Percentiles rank a stretch among this genome's conserved stretches.
These are phyloP conservation scores for Helobdella robusta DNA, from an alignment of 2,888 invertebrate species.

Conservation along the genomic window DNA sequence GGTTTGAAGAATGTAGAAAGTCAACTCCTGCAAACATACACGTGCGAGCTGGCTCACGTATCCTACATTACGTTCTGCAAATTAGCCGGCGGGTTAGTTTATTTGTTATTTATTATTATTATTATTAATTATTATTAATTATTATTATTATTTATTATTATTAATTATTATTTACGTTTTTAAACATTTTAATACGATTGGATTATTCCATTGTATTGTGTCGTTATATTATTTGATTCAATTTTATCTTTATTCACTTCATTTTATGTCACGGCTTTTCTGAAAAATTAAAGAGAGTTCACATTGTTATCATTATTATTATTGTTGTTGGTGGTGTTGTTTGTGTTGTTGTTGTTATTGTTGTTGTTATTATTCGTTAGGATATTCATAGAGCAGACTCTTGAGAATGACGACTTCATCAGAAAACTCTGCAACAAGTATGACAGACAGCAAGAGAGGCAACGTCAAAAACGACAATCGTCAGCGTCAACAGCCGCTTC, in stretches of 20 bases:
- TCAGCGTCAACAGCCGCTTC: background rate
- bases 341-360: too few relatives aligned
- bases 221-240: background rate
- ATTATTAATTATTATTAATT: background rate
- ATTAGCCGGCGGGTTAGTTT: slow-evolving; percentile 49
- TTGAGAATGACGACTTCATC: slow-evolving; percentile 64
- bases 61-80: slow-evolving; percentile 59
- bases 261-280: background rate
- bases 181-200: background rate
- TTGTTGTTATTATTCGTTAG: slow-evolving; percentile 40
- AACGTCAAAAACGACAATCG: background rate
- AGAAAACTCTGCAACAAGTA: slow-evolving; percentile 67
- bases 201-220: background rate
- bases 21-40: slow-evolving; percentile 65
- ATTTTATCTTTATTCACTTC: background rate
- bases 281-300: too few relatives aligned
- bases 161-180: background rate
- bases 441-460: slow-evolving; percentile 45
- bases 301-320: too few relatives aligned
- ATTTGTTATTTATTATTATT: background rate
- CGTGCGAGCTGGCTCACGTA: slow-evolving; percentile 70
- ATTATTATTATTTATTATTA: background rate
- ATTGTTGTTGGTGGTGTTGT: too few relatives aligned
- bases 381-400: slow-evolving; percentile 48
- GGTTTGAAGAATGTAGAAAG: slow-evolving; percentile 7